Percentiles rank a stretch among this genome's conserved stretches.
Evolutionary conservation across 2,113 vertebrate genomes (phyloP).

Genomic region (Festucalex cinctus): DNA sequence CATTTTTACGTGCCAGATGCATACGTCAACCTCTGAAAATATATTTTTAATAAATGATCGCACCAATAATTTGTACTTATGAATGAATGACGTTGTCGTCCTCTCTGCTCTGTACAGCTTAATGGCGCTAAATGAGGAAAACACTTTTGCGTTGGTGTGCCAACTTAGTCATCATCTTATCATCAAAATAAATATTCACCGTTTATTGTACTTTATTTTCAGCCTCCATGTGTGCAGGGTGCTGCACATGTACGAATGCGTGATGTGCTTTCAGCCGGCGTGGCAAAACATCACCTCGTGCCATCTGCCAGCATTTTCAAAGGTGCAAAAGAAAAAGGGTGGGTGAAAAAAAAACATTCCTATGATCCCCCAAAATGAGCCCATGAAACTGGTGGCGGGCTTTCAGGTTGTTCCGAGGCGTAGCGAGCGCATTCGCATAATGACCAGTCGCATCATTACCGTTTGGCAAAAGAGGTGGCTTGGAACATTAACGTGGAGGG

Average conservation of each 20-base stretch:
- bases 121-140: too few species aligned
- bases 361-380: constrained; percentile 1
- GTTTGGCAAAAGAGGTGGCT: constrained; percentile 1
- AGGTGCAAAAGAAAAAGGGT: constrained; percentile 1
- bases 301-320: constrained; percentile 26
- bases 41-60: too few species aligned
- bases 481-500: background rate
- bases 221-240: background rate
- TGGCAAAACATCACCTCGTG: constrained; percentile 24
- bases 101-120: too few species aligned
- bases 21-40: too few species aligned
- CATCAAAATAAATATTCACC: background rate
- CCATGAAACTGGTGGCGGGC: background rate
- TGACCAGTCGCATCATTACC: constrained; percentile 7
- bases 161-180: background rate
- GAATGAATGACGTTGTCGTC: too few species aligned
- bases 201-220: background rate
- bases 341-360: constrained; percentile 3
- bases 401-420: constrained; percentile 7
- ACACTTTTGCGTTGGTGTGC: too few species aligned
- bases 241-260: constrained; percentile 15
- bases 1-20: too few species aligned
- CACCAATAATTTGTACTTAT: too few species aligned
- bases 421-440: constrained; percentile 5
- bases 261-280: background rate